Evolutionary conservation across 2,113 vertebrate species (phyloP).

Genomic region (Fukomys damarensis): DNA sequence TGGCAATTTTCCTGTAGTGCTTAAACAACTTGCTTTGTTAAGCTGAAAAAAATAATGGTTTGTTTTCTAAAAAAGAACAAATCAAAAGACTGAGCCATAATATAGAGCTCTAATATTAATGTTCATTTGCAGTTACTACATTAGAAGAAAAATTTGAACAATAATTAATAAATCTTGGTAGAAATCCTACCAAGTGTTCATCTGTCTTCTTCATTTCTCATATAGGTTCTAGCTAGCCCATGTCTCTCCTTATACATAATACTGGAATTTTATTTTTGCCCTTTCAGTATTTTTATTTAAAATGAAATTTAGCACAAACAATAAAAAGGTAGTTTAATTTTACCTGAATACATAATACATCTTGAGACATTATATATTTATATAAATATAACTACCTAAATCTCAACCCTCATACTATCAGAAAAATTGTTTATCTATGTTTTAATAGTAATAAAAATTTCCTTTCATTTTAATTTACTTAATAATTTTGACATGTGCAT

Average conservation of each 20-base stretch:
- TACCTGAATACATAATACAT: not conserved
- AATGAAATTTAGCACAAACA: not conserved
- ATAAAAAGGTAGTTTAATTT: not conserved
- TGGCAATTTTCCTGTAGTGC: conserved; percentile 37
- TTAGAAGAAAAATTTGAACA: not conserved
- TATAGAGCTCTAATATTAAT: not conserved
- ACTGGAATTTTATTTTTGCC: not conserved
- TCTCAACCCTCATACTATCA: not conserved
- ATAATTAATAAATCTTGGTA: not conserved
- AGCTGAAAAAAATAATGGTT: conserved; percentile 53
- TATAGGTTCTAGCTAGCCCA: not conserved
- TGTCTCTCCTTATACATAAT: not conserved
- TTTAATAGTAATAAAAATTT: not conserved
- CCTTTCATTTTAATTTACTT: not conserved
- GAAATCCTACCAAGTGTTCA: not conserved
- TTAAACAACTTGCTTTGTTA: conserved; percentile 1
- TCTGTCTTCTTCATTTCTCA: not conserved
- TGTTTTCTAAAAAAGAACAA: conserved; percentile 1
- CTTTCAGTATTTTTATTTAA: not conserved
- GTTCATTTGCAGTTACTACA: not conserved
- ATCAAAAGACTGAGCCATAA: not conserved
- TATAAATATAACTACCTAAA: not conserved
- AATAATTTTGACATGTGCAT: not conserved
- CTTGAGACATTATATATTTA: not conserved
- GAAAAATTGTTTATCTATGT: not conserved